These are phyloP conservation scores for Clepsis dumicolana DNA, from an alignment of 2,888 invertebrate genomes.

Conservation along the genomic window DNA sequence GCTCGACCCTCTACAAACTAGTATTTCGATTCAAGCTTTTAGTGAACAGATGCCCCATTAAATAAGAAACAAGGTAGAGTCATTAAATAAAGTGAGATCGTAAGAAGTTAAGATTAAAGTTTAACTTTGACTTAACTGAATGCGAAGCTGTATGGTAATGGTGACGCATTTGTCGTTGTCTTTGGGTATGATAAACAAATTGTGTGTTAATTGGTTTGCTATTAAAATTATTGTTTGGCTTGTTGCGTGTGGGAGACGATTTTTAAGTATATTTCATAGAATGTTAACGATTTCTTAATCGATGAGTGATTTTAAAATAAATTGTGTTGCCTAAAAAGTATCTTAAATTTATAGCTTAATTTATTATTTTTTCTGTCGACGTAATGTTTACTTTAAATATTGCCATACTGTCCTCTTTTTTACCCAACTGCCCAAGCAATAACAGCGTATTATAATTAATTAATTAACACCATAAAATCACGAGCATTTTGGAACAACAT, in stretches of 20 bases:
- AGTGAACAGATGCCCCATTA: not conserved
- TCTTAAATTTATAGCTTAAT: no score
- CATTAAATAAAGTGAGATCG: constrained; percentile 28
- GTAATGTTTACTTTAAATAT: no score
- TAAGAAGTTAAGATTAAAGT: constrained; percentile 3
- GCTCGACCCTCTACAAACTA: no score
- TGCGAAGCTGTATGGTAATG: constrained; percentile 16
- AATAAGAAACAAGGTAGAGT: constrained; percentile 16
- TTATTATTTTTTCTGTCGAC: no score
- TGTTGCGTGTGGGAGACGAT: not conserved
- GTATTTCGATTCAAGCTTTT: not conserved
- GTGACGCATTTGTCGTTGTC: constrained; percentile 8
- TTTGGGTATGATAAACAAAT: constrained; percentile 18
- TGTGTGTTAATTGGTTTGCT: constrained; percentile 20
- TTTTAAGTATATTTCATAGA: constrained; percentile 4
- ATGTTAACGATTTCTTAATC: not conserved
- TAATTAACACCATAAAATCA: no score
- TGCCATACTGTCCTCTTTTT: no score
- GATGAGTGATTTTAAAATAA: not conserved
- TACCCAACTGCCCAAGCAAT: no score
- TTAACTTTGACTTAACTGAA: constrained; percentile 5
- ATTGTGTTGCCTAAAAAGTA: not conserved
- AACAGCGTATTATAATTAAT: no score
- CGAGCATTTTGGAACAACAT: no score
- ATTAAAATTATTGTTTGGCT: constrained; percentile 26